These are phyloP conservation scores for Rosalia funebris DNA, from an alignment of 2,888 invertebrate species.

Conservation along the genomic window DNA sequence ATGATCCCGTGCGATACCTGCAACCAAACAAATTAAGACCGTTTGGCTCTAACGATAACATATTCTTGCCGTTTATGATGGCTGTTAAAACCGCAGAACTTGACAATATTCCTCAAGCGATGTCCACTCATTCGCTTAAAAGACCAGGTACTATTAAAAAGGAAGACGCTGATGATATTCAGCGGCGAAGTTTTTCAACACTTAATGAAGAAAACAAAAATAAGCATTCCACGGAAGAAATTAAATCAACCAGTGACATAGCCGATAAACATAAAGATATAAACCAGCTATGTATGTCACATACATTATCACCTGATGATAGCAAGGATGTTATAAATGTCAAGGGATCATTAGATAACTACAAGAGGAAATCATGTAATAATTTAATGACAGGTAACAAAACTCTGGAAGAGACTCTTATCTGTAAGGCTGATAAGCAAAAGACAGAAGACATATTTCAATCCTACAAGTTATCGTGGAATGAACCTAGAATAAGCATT, in stretches of 20 bases:
- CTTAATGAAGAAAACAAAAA: background rate
- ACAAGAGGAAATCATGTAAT: background rate
- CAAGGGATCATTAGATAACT: background rate
- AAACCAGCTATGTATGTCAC: background rate
- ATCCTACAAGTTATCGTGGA: background rate
- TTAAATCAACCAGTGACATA: background rate
- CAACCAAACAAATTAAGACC: slow-evolving; percentile 24
- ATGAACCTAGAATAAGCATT: background rate
- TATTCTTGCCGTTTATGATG: slow-evolving; percentile 3
- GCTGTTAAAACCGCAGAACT: background rate
- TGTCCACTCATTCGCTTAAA: no score
- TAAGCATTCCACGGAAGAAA: background rate
- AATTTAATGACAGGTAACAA: background rate
- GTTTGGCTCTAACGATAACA: slow-evolving; percentile 20
- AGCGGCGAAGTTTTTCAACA: background rate
- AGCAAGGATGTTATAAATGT: background rate
- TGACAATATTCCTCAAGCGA: background rate
- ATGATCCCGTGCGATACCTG: slow-evolving; percentile 7
- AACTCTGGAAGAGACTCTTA: background rate
- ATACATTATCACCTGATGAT: background rate
- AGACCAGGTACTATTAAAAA: background rate
- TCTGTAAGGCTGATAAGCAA: background rate
- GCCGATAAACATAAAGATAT: background rate
- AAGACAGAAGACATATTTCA: background rate
- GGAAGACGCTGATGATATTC: background rate